Evolutionary conservation across 2,797 vertebrate species (phyloP).

Genomic region (Poliocrania exsul): DNA sequence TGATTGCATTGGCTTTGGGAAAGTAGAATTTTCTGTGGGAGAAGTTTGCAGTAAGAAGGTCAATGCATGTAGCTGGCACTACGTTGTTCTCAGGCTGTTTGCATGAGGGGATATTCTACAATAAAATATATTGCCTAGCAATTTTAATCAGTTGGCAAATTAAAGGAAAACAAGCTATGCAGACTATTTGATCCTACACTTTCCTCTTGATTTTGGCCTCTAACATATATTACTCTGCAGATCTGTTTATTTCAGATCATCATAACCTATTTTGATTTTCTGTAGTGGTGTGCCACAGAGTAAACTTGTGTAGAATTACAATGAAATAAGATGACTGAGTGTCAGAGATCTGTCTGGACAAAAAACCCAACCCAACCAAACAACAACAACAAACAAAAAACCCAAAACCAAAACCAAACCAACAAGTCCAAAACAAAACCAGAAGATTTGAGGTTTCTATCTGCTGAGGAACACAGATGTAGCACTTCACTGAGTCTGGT

Average conservation of each 20-base stretch:
- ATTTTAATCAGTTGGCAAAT: not conserved
- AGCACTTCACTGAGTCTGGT: not conserved
- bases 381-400: not conserved
- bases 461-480: not conserved
- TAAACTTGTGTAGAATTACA: not conserved
- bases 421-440: fast-evolving
- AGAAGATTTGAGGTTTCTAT: not conserved
- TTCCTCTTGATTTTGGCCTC: not conserved
- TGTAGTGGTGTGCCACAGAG: not conserved
- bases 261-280: not conserved
- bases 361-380: not conserved
- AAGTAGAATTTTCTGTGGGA: not conserved
- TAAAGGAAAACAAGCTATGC: not conserved
- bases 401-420: too few species aligned
- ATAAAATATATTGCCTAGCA: not conserved
- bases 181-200: not conserved
- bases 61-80: not conserved
- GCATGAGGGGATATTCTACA: not conserved
- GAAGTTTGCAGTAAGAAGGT: not conserved
- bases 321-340: fast-evolving
- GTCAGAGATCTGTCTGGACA: not conserved
- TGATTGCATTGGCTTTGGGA: slow-evolving; percentile 17
- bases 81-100: not conserved
- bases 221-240: not conserved
- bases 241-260: not conserved